These are phyloP conservation scores for Drosophila teissieri DNA, from an alignment of 1,140 invertebrate genomes.

Conservation along the genomic window DNA sequence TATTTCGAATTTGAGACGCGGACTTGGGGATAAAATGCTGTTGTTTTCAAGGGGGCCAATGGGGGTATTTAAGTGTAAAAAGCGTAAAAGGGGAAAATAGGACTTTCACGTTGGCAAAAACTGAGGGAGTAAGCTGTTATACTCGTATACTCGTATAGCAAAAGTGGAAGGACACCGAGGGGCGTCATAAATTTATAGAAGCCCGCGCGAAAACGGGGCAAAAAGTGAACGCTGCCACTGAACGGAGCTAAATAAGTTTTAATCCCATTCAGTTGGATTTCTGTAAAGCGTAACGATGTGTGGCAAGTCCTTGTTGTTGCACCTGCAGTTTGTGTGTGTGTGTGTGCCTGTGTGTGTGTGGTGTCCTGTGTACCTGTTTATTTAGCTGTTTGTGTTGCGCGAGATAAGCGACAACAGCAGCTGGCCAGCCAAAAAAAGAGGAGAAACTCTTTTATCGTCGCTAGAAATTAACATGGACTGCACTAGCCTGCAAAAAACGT, in stretches of 20 bases:
- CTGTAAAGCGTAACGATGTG: constrained; percentile 48
- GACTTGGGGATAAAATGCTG: constrained; percentile 26
- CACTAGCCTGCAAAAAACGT: constrained; percentile 31
- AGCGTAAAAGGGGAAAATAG: not conserved
- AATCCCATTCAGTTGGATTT: constrained; percentile 76
- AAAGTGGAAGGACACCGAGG: constrained; percentile 27
- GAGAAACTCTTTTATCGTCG: constrained; percentile 18
- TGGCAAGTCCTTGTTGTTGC: constrained; percentile 41
- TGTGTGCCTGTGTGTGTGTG: constrained; percentile 9
- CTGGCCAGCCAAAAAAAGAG: constrained; percentile 36
- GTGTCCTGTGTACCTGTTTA: constrained; percentile 38
- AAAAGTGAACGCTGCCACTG: constrained; percentile 28
- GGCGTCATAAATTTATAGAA: constrained; percentile 65
- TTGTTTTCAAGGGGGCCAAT: not conserved
- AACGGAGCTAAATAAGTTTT: constrained; percentile 73
- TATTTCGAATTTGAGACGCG: constrained; percentile 62
- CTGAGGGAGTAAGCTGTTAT: not conserved
- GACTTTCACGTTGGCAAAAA: not conserved
- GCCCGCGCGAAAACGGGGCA: constrained; percentile 16
- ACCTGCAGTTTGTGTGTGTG: constrained; percentile 20
- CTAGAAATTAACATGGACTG: constrained; percentile 44
- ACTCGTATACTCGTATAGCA: not conserved
- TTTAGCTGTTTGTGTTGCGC: constrained; percentile 52
- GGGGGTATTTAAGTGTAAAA: not conserved
- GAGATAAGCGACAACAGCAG: constrained; percentile 48